Evolutionary conservation across 2,113 vertebrate species (phyloP).

Genomic region (Hemibagrus wyckioides): DNA sequence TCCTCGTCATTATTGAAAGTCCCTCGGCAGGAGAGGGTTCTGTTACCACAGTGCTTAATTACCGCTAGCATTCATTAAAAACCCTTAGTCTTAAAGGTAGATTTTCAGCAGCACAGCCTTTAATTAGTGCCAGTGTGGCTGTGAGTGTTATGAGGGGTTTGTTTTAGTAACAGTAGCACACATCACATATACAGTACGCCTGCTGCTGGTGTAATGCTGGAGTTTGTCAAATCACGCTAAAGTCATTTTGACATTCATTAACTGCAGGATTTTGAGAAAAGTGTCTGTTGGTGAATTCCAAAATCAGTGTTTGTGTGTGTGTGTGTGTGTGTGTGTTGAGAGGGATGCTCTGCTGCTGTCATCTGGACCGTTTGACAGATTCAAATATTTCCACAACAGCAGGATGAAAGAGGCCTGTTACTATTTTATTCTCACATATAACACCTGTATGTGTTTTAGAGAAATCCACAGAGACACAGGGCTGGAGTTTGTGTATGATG

Average conservation of each 20-base stretch:
- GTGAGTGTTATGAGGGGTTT: neutral
- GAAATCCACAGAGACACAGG: conserved; percentile 1
- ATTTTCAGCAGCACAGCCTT: conserved; percentile 60
- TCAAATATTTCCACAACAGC: conserved; percentile 15
- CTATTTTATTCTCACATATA: neutral
- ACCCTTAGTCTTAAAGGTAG: conserved; percentile 59
- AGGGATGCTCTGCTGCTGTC: neutral
- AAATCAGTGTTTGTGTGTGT: conserved; percentile 28
- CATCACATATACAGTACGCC: conserved; percentile 8
- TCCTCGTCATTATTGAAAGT: conserved; percentile 56
- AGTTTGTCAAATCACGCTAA: neutral
- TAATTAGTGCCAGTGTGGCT: conserved; percentile 53
- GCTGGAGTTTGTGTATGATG: neutral
- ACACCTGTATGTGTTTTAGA: conserved; percentile 6
- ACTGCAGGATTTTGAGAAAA: conserved; percentile 16
- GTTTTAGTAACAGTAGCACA: conserved; percentile 22
- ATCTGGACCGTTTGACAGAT: neutral
- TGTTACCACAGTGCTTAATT: conserved; percentile 53
- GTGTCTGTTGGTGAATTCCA: neutral
- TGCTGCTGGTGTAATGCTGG: neutral
- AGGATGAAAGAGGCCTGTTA: neutral
- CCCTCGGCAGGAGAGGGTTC: conserved; percentile 48
- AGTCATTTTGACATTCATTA: conserved; percentile 22
- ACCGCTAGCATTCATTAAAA: conserved; percentile 55
- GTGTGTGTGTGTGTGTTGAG: conserved; percentile 4